Evolutionary conservation across 1,140 invertebrate species (phyloP).

Genomic region (Diuraphis noxia): DNA sequence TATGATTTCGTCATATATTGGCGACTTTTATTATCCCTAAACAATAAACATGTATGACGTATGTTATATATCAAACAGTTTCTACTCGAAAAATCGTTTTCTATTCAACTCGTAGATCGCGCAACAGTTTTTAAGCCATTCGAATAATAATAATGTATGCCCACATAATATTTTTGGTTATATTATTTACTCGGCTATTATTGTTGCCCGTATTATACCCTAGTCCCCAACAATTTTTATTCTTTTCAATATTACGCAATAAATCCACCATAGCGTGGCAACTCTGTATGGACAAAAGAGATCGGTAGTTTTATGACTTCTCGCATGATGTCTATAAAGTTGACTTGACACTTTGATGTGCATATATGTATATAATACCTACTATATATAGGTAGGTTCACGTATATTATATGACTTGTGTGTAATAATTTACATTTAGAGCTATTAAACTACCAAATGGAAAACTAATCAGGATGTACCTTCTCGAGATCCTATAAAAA

Average conservation of each 20-base stretch:
- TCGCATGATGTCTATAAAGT: slow-evolving; percentile 8
- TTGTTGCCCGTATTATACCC: not conserved
- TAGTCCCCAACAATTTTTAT: not conserved
- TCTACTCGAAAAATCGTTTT: not conserved
- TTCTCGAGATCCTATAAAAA: slow-evolving; percentile 16
- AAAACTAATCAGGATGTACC: slow-evolving; percentile 21
- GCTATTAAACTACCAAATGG: slow-evolving; percentile 22
- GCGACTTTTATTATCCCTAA: not conserved
- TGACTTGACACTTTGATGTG: slow-evolving; percentile 21
- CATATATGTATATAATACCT: not conserved
- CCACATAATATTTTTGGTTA: not conserved
- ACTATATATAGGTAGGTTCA: not conserved
- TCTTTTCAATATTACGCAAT: not conserved
- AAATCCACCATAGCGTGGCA: not conserved
- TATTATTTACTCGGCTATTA: not conserved
- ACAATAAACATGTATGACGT: too few relatives aligned
- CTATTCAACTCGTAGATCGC: not conserved
- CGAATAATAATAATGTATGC: not conserved
- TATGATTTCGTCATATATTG: not conserved
- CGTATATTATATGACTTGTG: not conserved
- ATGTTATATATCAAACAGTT: not conserved
- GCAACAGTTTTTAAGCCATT: not conserved
- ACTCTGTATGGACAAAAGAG: slow-evolving; percentile 7
- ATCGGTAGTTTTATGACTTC: slow-evolving; percentile 39
- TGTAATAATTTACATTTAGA: slow-evolving; percentile 3